Conservation (phyloP, 2,797 vertebrate genomes). For the Bovichtus diacanthus region DNA sequence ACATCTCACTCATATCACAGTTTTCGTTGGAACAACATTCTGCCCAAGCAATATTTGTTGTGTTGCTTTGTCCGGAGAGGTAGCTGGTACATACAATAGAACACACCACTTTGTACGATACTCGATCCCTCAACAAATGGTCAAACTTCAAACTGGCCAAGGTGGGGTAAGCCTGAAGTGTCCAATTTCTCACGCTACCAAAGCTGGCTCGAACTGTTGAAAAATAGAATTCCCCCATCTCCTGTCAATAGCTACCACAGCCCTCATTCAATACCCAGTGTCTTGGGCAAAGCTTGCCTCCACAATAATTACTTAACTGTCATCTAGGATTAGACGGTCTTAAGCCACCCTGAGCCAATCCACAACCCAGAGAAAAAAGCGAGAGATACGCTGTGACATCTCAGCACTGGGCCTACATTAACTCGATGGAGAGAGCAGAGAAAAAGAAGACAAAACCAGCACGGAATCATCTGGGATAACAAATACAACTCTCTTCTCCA, state of each 20-base stretch:
- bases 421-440: conserved; percentile 49
- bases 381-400: conserved; percentile 68
- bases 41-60: not conserved
- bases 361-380: conserved; percentile 53
- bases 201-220: conserved; percentile 44
- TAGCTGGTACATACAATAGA: not conserved
- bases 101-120: not conserved
- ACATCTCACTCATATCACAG: not conserved
- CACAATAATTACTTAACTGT: conserved; percentile 84
- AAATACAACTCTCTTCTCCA: conserved; percentile 66
- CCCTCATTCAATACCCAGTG: conserved; percentile 71
- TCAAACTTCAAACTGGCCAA: conserved; percentile 5
- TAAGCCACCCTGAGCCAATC: conserved; percentile 75
- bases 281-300: conserved; percentile 71
- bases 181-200: conserved; percentile 72
- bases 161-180: conserved; percentile 32
- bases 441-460: conserved; percentile 48
- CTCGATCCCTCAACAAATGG: conserved; percentile 22
- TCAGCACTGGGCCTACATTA: conserved; percentile 55
- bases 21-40: not conserved
- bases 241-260: conserved; percentile 64
- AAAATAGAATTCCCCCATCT: conserved; percentile 62
- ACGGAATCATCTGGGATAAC: conserved; percentile 68
- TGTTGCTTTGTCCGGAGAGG: not conserved
- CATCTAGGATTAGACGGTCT: conserved; percentile 78